Percentiles rank a stretch among this genome's conserved stretches.
Evolutionary conservation across 2,888 invertebrate species (phyloP).

Genomic region (Acleris emargana): DNA sequence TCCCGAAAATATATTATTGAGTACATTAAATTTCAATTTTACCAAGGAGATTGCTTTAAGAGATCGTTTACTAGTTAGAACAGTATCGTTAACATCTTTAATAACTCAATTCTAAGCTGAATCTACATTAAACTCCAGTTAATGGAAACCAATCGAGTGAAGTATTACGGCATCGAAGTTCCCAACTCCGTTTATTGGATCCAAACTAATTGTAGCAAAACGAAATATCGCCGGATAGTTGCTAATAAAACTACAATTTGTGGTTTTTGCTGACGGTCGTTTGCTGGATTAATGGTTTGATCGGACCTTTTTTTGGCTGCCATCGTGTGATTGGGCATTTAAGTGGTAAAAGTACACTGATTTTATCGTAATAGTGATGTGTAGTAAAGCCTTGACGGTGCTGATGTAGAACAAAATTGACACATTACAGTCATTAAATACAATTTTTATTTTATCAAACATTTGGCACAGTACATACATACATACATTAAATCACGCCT

Average conservation of each 20-base stretch:
- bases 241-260: slow-evolving; percentile 28
- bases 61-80: too few species aligned
- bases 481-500: too few species aligned
- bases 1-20: too few species aligned
- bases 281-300: slow-evolving; percentile 24
- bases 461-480: too few species aligned
- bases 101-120: slow-evolving; percentile 19
- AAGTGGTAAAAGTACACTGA: neutral
- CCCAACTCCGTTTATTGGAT: slow-evolving; percentile 30
- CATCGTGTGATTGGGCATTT: neutral
- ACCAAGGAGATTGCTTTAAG: too few species aligned
- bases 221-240: slow-evolving; percentile 27
- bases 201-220: slow-evolving; percentile 33
- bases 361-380: too few species aligned
- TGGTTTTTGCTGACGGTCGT: slow-evolving; percentile 23
- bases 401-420: too few species aligned
- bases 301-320: slow-evolving; percentile 9
- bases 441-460: too few species aligned
- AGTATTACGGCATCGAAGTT: slow-evolving; percentile 23
- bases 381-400: too few species aligned
- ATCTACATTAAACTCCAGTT: slow-evolving; percentile 53
- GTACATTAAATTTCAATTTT: too few species aligned
- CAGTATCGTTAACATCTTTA: slow-evolving; percentile 9
- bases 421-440: too few species aligned
- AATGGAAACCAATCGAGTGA: slow-evolving; percentile 52